Conservation (phyloP, 2,113 vertebrate genomes). For the Sorex fumeus region DNA sequence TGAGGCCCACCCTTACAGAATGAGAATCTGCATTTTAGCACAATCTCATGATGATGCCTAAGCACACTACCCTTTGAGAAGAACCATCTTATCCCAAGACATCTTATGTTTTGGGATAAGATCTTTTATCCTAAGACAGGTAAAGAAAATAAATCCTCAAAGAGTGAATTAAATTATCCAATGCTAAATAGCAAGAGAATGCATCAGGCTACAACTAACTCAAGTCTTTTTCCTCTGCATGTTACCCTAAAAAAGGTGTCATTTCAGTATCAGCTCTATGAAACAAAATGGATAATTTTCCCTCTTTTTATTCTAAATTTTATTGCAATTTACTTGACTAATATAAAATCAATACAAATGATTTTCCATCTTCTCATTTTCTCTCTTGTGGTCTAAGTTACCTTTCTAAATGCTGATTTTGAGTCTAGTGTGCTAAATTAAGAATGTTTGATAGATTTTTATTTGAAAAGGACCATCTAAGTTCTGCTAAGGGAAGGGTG, state of each 20-base stretch:
- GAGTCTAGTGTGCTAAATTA: not conserved
- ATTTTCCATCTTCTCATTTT: conserved; percentile 17
- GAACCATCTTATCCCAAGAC: not conserved
- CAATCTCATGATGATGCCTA: not conserved
- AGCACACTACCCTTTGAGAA: not conserved
- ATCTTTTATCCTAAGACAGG: not conserved
- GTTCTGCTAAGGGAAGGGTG: not conserved
- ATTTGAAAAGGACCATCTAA: not conserved
- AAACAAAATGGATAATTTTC: not conserved
- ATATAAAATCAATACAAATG: conserved; percentile 53
- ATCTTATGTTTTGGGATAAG: too few relatives aligned
- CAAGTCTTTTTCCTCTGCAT: not conserved
- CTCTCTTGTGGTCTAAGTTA: conserved; percentile 16
- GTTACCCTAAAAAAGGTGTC: not conserved
- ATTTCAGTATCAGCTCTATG: not conserved
- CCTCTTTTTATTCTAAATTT: conserved; percentile 47
- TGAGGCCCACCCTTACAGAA: not conserved
- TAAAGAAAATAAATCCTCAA: not conserved
- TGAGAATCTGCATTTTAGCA: not conserved
- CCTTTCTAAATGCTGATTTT: not conserved
- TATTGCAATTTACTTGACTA: conserved; percentile 55
- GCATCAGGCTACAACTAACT: not conserved
- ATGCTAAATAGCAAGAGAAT: not conserved
- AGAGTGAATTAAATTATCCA: not conserved
- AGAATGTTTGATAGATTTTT: not conserved